Evolutionary conservation across 2,888 invertebrate species (phyloP).

Genomic region (Entomobrya multifasciata): DNA sequence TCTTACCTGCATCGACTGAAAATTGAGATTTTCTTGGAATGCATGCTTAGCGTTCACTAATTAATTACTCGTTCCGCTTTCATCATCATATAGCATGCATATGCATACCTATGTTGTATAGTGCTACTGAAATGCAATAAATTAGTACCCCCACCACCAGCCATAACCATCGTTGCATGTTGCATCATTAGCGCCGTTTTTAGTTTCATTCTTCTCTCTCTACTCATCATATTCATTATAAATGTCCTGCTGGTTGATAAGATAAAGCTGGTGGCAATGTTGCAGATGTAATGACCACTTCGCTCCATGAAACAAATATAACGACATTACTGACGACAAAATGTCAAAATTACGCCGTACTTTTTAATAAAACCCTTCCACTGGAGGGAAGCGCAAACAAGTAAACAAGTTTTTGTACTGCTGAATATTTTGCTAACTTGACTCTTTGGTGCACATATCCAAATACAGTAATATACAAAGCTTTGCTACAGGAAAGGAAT

Average conservation of each 20-base stretch:
- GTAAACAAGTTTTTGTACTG: constrained; percentile 1
- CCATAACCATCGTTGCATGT: too few relatives aligned
- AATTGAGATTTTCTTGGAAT: not conserved
- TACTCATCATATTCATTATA: not conserved
- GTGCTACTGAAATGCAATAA: not conserved
- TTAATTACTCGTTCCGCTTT: constrained; percentile 2
- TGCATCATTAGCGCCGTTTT: not conserved
- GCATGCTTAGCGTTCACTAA: not conserved
- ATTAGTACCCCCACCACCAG: not conserved
- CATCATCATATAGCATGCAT: too few relatives aligned
- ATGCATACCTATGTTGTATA: too few relatives aligned
- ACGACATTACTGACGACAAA: constrained; percentile 6
- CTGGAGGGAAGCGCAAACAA: constrained; percentile 3
- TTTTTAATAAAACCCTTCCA: constrained; percentile 4
- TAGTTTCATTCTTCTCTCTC: not conserved
- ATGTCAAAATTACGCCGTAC: not conserved
- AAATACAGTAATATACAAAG: not conserved
- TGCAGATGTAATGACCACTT: not conserved
- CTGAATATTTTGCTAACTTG: not conserved
- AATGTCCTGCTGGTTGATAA: not conserved
- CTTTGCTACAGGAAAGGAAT: not conserved
- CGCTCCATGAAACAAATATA: constrained; percentile 8
- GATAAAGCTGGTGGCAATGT: not conserved
- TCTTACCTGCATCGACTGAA: not conserved
- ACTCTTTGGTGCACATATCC: not conserved